Conservation (phyloP, 2,797 vertebrate genomes). For the Pseudocheirus occidentalis region DNA sequence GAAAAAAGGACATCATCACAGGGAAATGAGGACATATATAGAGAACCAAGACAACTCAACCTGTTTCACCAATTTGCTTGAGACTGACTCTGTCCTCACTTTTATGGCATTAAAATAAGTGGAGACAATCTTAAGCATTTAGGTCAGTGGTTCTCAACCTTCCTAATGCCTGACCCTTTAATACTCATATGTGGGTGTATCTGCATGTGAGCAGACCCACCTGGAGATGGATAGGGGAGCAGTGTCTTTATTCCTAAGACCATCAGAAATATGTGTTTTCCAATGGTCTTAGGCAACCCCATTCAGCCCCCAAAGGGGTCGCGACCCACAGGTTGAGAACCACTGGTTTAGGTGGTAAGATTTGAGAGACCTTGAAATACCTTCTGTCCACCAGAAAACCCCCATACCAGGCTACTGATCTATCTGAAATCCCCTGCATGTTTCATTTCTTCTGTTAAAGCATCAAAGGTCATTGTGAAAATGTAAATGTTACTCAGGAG, state of each 20-base stretch:
- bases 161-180: too few relatives aligned
- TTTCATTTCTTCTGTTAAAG: not conserved
- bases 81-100: not conserved
- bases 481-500: not conserved
- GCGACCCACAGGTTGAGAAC: too few relatives aligned
- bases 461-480: not conserved
- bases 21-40: not conserved
- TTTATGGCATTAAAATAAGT: not conserved
- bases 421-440: not conserved
- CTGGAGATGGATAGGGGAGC: too few relatives aligned
- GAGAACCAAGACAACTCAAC: not conserved
- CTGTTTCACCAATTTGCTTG: conserved; percentile 6
- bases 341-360: not conserved
- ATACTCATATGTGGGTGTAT: too few relatives aligned
- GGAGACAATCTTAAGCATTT: not conserved
- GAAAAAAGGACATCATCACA: not conserved
- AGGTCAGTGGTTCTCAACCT: not conserved
- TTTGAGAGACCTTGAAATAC: not conserved
- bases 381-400: not conserved
- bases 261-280: too few relatives aligned
- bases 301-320: too few relatives aligned
- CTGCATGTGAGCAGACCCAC: too few relatives aligned
- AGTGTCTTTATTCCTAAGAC: too few relatives aligned
- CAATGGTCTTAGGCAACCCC: too few relatives aligned
- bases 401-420: not conserved